Evolutionary conservation across 2,888 invertebrate genomes (phyloP).

Genomic region (Ophion ventricosus): DNA sequence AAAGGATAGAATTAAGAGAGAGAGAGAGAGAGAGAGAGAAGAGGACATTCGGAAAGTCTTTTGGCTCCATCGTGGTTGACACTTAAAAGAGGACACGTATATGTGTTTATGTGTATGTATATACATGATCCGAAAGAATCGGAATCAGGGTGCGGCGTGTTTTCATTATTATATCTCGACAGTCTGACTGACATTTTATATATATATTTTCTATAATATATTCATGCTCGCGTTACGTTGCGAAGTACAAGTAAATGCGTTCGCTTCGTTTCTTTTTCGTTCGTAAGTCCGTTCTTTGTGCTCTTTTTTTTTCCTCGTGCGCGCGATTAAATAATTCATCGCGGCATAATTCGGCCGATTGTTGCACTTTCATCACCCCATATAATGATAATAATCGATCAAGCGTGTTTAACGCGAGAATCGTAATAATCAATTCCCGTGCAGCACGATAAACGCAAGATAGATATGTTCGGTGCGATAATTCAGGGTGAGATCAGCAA

Average conservation of each 20-base stretch:
- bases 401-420: background rate
- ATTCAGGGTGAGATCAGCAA: background rate
- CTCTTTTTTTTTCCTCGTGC: constrained; percentile 24
- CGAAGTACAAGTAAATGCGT: background rate
- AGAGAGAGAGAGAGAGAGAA: no score
- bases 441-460: background rate
- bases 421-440: background rate
- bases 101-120: background rate
- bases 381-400: background rate
- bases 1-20: background rate
- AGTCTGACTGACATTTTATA: constrained; percentile 23
- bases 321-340: constrained; percentile 4
- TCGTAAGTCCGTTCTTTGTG: constrained; percentile 14
- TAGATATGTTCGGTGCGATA: background rate
- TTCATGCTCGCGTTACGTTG: background rate
- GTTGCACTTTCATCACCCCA: background rate
- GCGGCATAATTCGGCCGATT: background rate
- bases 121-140: constrained; percentile 18
- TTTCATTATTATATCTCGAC: constrained; percentile 21
- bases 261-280: background rate
- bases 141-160: constrained; percentile 41
- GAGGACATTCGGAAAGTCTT: constrained; percentile 11
- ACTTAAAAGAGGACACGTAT: background rate
- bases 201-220: constrained; percentile 2
- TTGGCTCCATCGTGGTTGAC: constrained; percentile 29